phyloP scores from a whole-genome alignment of 2,113 vertebrate species.

The Odocoileus hemionus region DNA sequence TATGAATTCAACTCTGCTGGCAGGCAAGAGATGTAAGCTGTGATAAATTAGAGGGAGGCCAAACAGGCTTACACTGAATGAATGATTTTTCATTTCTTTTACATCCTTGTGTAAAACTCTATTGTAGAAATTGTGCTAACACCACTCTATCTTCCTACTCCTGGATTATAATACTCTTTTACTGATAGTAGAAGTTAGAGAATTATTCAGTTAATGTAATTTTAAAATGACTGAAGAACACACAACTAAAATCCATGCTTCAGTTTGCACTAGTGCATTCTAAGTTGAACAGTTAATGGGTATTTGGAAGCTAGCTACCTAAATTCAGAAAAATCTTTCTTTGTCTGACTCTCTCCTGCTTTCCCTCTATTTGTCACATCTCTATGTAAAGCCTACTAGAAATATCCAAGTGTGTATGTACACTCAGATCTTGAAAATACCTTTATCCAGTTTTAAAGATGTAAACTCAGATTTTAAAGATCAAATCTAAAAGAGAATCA shows the following conservation, averaged over 20 bases:
- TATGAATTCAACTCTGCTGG: conserved; percentile 83
- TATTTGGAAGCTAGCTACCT: background rate
- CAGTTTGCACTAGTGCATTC: fast-evolving
- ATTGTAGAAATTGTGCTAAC: conserved; percentile 55
- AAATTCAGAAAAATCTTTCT: background rate
- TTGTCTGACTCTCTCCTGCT: background rate
- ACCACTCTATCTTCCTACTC: background rate
- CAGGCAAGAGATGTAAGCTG: conserved; percentile 84
- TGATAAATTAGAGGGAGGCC: conserved; percentile 85
- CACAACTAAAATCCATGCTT: background rate
- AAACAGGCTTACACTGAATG: conserved; percentile 71
- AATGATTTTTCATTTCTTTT: conserved; percentile 81
- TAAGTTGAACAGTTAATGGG: background rate
- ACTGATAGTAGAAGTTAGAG: conserved; percentile 37
- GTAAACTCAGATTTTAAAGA: background rate
- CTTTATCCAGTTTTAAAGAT: background rate
- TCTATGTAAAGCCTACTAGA: background rate
- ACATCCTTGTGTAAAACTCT: conserved; percentile 80
- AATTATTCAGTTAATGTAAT: conserved; percentile 46
- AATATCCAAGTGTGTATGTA: background rate
- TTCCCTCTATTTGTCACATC: background rate
- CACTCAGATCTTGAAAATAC: background rate
- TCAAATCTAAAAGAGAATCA: background rate
- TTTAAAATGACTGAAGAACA: conserved; percentile 22
- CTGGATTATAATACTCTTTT: conserved; percentile 45